Evolutionary conservation across 2,113 vertebrate species (phyloP), one percentile per base, ranked within the genome.

Genomic region (Dasypus novemcinctus): DNA sequence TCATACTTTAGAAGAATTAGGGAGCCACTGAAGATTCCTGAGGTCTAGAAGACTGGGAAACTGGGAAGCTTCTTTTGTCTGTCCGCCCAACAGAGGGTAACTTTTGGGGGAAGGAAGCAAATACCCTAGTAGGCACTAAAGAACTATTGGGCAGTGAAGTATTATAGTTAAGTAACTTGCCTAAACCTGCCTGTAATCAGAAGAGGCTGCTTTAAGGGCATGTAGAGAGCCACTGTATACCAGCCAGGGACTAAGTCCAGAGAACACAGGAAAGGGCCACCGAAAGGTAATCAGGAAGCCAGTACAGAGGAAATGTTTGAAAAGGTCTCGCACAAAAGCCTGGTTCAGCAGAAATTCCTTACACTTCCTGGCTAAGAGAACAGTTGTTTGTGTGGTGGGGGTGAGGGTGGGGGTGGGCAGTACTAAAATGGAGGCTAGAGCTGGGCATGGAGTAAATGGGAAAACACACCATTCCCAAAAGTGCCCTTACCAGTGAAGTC

Each of bases 281-380:
- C 46, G 12, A 9, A 46, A 54, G 15, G 79, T 13, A 29, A 31
- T 63, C 90, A 95, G 94, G 85, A 96, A 95, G 36, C 43, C 27
- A 5, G 57, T 2, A 14, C 0, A 36, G 36, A 41, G 66, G 63
- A 75, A 0, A 46, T 36, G 63, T 54, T 46, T 84, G 6, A 7
- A 36, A 80, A 96, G 49, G 33, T 6, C n/a, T 69, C 54, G 38
- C 36, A 33, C 68, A 59, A 36, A 57, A 27, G 38, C 66, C 66
- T 90, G 72, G 81, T 79, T 96, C 78, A 82, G 79, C 82, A 86
- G 69, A 89, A 76, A 76, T 89, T 66, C n/a, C 59, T 85, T 15
- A 3, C 7, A 23, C 31, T 91, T 90, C 52, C 31, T 52, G 76
- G 54, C 36, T 2, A 18, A 66, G 61, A 4, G 31, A 63, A 61